Evolutionary conservation across 1,140 invertebrate species (phyloP).

Genomic region (Cotesia typhae): DNA sequence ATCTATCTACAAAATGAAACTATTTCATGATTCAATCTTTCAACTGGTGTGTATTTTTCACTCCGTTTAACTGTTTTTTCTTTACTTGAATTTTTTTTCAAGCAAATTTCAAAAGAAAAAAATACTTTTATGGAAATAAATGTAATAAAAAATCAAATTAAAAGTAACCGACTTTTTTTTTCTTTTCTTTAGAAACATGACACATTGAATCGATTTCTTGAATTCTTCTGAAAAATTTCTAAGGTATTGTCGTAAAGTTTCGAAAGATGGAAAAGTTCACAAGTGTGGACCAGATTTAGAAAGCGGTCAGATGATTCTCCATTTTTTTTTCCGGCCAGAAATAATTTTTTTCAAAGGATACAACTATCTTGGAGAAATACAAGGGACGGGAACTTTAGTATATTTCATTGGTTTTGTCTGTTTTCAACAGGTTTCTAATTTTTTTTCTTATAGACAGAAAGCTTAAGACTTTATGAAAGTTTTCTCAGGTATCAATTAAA

Average conservation of each 20-base stretch:
- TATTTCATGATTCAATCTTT: background rate
- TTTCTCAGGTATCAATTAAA: background rate
- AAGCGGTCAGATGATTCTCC: constrained; percentile 42
- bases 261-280: constrained; percentile 35
- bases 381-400: background rate
- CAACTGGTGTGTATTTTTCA: constrained; percentile 20
- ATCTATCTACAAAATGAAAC: background rate
- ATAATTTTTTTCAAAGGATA: background rate
- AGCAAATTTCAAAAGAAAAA: background rate
- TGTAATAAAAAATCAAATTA: too few species aligned
- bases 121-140: background rate
- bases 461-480: background rate
- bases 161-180: too few species aligned
- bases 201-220: too few species aligned
- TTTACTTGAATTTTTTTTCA: too few species aligned
- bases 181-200: too few species aligned
- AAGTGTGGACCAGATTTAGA: constrained; percentile 44
- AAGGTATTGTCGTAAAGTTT: background rate
- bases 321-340: constrained; percentile 44
- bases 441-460: constrained; percentile 4
- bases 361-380: background rate
- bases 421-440: constrained; percentile 3
- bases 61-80: background rate
- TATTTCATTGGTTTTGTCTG: too few species aligned
- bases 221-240: too few species aligned